These are phyloP conservation scores for Spisula subtruncata DNA, from an alignment of 2,888 invertebrate genomes.

Conservation along the genomic window DNA sequence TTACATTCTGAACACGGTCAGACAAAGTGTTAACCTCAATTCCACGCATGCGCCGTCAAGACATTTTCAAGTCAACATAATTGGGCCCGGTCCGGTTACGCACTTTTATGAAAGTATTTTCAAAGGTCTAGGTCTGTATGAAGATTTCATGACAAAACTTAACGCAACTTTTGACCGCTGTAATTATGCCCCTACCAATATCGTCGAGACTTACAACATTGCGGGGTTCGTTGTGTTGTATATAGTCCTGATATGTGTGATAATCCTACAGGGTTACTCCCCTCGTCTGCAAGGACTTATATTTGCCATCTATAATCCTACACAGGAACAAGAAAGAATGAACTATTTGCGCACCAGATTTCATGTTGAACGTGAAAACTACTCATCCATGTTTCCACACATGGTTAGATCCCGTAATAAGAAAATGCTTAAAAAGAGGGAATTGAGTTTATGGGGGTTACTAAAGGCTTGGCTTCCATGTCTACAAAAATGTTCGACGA, in stretches of 20 bases:
- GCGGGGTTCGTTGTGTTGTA: not conserved
- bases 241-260: not conserved
- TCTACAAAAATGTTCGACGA: not conserved
- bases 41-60: not conserved
- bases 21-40: not conserved
- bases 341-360: not conserved
- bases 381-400: not conserved
- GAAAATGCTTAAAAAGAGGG: not conserved
- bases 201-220: not conserved
- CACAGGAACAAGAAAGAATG: not conserved
- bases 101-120: not conserved
- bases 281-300: not conserved
- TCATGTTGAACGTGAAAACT: not conserved
- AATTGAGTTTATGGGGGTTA: not conserved
- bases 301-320: not conserved
- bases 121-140: not conserved
- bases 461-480: not conserved
- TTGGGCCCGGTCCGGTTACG: not conserved
- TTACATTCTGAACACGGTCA: not conserved
- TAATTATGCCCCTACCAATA: not conserved
- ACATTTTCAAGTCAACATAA: not conserved
- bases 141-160: not conserved
- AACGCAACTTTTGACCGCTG: not conserved
- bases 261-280: not conserved
- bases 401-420: not conserved